Evolutionary conservation across 1,140 invertebrate genomes (phyloP).

Genomic region (Dryas iulia): DNA sequence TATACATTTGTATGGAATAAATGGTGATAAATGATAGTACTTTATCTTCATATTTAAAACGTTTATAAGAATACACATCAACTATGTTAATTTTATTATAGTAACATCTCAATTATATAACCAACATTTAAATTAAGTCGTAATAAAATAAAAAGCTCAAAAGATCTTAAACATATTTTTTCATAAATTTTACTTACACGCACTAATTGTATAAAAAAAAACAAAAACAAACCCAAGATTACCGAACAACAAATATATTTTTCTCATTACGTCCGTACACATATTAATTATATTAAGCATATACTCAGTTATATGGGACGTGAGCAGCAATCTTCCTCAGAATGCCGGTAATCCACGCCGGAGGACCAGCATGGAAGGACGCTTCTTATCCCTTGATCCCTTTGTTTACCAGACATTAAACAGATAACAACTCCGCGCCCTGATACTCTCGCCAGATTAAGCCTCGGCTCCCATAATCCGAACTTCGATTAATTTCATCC

Average conservation of each 20-base stretch:
- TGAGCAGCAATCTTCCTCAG: conserved; percentile 61
- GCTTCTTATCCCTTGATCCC: conserved; percentile 79
- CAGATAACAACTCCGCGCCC: conserved; percentile 79
- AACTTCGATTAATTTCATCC: conserved; percentile 79
- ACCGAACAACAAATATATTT: background rate
- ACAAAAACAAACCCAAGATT: background rate
- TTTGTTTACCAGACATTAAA: conserved; percentile 82
- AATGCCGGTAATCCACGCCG: conserved; percentile 66
- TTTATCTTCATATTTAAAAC: no score
- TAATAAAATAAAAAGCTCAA: no score
- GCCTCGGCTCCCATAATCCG: conserved; percentile 69
- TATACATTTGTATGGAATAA: conserved; percentile 3
- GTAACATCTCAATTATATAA: no score
- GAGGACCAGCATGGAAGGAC: conserved; percentile 75
- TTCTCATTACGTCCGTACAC: background rate
- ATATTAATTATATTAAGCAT: conserved; percentile 25
- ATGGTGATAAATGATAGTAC: no score
- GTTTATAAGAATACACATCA: no score
- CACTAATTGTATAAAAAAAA: no score
- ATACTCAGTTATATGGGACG: conserved; percentile 40
- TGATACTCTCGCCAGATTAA: conserved; percentile 76
- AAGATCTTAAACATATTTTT: no score
- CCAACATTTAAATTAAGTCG: no score
- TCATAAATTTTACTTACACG: no score
- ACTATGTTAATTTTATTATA: background rate